Conservation (phyloP, 2,113 vertebrate species). For the Mesocricetus auratus region DNA sequence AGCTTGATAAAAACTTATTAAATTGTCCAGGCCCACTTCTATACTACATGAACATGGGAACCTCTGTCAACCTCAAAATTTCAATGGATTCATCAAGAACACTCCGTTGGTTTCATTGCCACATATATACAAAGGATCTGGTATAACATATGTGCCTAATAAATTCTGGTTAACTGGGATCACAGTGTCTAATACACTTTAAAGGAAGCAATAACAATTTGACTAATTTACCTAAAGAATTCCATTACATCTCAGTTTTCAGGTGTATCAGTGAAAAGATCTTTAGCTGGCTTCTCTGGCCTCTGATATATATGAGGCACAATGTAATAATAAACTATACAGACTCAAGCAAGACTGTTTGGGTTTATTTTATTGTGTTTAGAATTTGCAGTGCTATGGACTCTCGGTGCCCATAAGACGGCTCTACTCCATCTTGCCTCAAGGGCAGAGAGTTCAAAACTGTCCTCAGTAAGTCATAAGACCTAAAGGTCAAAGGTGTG, state of each 20-base stretch:
- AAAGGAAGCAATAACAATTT: conserved; percentile 6
- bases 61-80: background rate
- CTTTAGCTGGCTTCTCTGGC: background rate
- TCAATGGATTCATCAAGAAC: background rate
- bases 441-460: no score
- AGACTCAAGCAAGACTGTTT: background rate
- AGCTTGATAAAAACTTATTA: background rate
- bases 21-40: background rate
- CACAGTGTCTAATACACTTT: background rate
- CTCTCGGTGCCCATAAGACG: no score
- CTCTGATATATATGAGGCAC: background rate
- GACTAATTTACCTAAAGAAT: background rate
- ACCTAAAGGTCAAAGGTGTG: no score
- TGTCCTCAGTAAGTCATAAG: no score
- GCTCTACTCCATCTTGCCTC: no score
- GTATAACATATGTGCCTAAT: background rate
- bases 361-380: background rate
- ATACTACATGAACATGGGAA: background rate
- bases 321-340: background rate
- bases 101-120: background rate
- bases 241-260: background rate
- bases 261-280: background rate
- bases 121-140: background rate
- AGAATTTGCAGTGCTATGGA: background rate
- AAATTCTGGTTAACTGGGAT: background rate